Evolutionary conservation across 2,113 vertebrate genomes (phyloP).

Genomic region (Myotis lucifugus): DNA sequence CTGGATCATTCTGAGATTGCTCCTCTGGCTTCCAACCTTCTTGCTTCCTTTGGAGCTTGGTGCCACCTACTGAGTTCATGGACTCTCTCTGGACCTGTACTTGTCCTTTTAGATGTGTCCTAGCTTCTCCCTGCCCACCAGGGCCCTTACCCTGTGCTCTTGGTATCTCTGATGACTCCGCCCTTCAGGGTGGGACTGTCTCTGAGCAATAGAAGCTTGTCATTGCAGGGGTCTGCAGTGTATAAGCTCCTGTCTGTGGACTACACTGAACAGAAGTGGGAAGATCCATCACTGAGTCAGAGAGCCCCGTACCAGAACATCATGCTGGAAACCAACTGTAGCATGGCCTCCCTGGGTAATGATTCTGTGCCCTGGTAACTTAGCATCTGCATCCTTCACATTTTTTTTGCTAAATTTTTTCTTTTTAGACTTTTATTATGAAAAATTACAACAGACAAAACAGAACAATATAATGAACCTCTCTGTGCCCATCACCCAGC

Average conservation of each 20-base stretch:
- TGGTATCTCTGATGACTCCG: neutral
- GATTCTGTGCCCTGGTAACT: neutral
- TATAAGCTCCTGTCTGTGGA: neutral
- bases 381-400: neutral
- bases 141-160: neutral
- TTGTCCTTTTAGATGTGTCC: neutral
- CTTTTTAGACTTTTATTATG: neutral
- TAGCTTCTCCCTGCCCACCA: neutral
- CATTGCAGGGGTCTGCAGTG: neutral
- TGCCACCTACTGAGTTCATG: neutral
- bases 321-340: neutral
- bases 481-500: neutral
- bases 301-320: neutral
- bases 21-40: neutral
- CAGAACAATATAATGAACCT: neutral
- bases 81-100: neutral
- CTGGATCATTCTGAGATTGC: neutral
- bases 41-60: neutral
- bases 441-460: neutral
- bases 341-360: constrained; percentile 1
- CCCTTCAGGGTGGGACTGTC: neutral
- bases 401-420: neutral
- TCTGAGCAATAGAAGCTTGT: constrained; percentile 11
- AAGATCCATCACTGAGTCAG: neutral
- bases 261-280: neutral